Evolutionary conservation across 2,113 vertebrate genomes (phyloP).

Genomic region (Elachura formosa): DNA sequence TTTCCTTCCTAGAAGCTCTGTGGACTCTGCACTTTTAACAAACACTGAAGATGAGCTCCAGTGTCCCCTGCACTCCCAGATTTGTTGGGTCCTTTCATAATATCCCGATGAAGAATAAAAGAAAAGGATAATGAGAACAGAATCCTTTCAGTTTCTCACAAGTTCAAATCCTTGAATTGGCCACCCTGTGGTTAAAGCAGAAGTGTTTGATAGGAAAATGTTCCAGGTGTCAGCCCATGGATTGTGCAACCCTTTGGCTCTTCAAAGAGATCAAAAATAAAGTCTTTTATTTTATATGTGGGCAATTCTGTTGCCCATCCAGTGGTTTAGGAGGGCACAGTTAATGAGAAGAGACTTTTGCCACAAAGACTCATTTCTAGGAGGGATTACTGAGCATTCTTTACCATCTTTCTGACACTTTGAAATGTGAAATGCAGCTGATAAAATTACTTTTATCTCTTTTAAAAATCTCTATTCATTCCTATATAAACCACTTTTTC

Average conservation of each 20-base stretch:
- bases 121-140: neutral
- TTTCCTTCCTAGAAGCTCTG: neutral
- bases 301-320: neutral
- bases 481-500: conserved; percentile 18
- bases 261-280: neutral
- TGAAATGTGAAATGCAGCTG: neutral
- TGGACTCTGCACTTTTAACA: neutral
- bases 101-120: neutral
- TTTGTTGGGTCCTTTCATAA: accelerated
- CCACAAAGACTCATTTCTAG: neutral
- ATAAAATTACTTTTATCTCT: neutral
- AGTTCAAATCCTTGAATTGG: neutral
- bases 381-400: neutral
- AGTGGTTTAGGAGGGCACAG: neutral
- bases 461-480: neutral
- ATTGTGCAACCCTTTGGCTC: neutral
- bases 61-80: neutral
- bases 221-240: neutral
- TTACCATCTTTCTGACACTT: neutral
- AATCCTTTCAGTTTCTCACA: neutral
- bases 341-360: neutral
- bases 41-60: neutral
- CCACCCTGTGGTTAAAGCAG: neutral
- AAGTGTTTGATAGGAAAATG: neutral
- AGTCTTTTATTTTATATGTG: neutral